Percentiles rank a stretch among this genome's conserved stretches.
phyloP scores from a whole-genome alignment of 2,888 invertebrate species.

The Catocala sponsa region DNA sequence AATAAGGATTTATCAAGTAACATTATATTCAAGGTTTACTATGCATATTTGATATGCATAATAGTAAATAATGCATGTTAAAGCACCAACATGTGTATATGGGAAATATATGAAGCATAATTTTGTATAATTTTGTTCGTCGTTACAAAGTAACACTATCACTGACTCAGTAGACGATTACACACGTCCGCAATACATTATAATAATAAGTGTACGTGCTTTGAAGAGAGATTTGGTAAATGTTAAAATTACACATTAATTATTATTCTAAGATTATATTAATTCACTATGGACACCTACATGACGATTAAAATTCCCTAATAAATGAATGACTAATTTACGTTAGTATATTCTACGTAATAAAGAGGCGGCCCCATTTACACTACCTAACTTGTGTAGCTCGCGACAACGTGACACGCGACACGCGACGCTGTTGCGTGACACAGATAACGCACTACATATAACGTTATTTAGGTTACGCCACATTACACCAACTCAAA shows the following conservation, averaged over 20 bases:
- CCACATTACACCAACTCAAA: conserved; percentile 19
- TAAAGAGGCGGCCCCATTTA: conserved; percentile 84
- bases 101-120: conserved; percentile 65
- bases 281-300: conserved; percentile 75
- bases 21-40: conserved; percentile 61
- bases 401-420: conserved; percentile 24
- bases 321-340: conserved; percentile 72
- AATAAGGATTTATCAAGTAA: conserved; percentile 67
- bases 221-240: conserved; percentile 82
- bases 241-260: conserved; percentile 69
- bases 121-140: conserved; percentile 42
- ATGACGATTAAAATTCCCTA: conserved; percentile 77
- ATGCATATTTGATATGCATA: conserved; percentile 75
- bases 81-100: conserved; percentile 75
- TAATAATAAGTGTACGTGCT: conserved; percentile 58
- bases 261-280: conserved; percentile 67
- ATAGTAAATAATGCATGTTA: conserved; percentile 63
- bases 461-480: conserved; percentile 12
- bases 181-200: conserved; percentile 11
- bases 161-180: conserved; percentile 35
- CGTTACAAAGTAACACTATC: conserved; percentile 39
- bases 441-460: conserved; percentile 13
- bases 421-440: conserved; percentile 21
- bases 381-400: conserved; percentile 64
- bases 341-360: conserved; percentile 70